Conservation (phyloP, 1,140 invertebrate genomes). For the Microplitis mediator region DNA sequence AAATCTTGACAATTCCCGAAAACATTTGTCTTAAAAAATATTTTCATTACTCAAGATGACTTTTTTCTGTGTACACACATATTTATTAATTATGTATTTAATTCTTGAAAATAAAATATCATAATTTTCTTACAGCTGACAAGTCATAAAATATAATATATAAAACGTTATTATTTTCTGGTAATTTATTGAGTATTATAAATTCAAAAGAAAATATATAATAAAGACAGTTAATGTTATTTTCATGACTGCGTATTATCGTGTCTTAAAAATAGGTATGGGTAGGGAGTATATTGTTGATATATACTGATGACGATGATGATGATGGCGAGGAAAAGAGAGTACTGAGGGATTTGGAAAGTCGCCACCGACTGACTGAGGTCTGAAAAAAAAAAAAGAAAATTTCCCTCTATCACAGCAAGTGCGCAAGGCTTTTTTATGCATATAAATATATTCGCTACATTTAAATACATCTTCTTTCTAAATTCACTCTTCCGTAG, state of each 20-base stretch:
- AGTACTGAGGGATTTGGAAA: constrained; percentile 24
- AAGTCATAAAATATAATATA: background rate
- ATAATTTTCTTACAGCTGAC: background rate
- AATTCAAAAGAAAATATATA: background rate
- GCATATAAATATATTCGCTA: constrained; percentile 6
- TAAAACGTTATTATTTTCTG: background rate
- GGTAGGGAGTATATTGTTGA: background rate
- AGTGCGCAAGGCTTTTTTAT: background rate
- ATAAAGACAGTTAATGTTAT: background rate
- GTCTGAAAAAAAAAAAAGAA: constrained; percentile 1
- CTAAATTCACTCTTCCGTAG: background rate
- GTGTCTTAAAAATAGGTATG: constrained; percentile 21
- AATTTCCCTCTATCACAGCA: background rate
- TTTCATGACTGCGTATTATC: constrained; percentile 24
- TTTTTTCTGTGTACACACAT: too few relatives aligned
- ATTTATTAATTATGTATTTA: too few relatives aligned
- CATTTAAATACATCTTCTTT: constrained; percentile 11
- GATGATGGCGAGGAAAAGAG: background rate
- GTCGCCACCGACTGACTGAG: constrained; percentile 10
- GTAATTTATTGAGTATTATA: background rate
- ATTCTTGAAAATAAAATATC: too few relatives aligned
- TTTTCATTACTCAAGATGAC: too few relatives aligned
- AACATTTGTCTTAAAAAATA: too few relatives aligned
- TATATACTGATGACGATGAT: background rate
- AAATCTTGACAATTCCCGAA: too few relatives aligned